Evolutionary conservation across 1,140 invertebrate species (phyloP), one percentile per base, ranked within the genome.

Genomic region (Varroa destructor): DNA sequence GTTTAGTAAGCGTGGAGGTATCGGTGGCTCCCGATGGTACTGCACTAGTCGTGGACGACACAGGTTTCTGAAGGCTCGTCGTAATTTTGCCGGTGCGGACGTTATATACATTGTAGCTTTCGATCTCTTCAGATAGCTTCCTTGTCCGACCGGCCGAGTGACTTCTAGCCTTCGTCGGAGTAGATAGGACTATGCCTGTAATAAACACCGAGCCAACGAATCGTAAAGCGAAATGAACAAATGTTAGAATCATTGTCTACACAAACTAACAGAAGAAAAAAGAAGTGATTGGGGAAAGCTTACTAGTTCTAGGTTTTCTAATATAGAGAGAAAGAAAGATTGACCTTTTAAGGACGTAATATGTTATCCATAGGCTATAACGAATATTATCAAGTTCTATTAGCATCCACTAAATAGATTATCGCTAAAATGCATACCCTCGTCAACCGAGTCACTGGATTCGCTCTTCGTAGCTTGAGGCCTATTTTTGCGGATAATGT

Each of bases 101-200:
- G 8, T 67, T 67, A 67, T 67, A 67, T 67, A 67, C 61, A 67
- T 67, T 67, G 61, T 67, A 67, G 37, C 61, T 36, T 37, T 67
- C 61, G 61, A 67, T 67, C 37, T 67, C 61, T 37, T 67, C 61
- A 12, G 61, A 67, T 5, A 67, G 37, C 37, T 67, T 67, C 2
- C 61, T 12, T 14, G 36, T 67, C 46, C 61, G 14, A 40, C 61
- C 61, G 12, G 61, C 61, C 37, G 61, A 67, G 12, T 67, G 61
- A 40, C 61, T 67, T 46, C 61, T 12, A 4, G 61, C 37, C 37
- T 67, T 67, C 61, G 61, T 40, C 36, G 61, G 61, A 12, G 61
- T 67, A 40, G 61, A 67, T 2, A 67, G 40, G 36, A 67, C 61
- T 40, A 67, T 67, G 37, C 61, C 61, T 67, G 61, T 1, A 67